phyloP scores from a whole-genome alignment of 2,797 vertebrate genomes.

The Onychomys arenicola region DNA sequence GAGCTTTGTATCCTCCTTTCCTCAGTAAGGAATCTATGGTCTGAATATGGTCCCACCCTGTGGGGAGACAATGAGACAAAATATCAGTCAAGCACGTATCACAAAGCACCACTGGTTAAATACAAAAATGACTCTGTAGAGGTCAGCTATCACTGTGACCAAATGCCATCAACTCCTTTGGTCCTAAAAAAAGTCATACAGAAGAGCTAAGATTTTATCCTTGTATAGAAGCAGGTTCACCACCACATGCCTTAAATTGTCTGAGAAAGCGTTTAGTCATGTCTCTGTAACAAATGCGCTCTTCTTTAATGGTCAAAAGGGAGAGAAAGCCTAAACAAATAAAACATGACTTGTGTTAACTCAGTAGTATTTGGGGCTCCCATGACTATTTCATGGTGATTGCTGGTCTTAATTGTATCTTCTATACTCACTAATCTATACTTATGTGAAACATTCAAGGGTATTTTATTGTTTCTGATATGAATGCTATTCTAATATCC shows the following conservation, averaged over 20 bases:
- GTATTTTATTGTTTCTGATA: slow-evolving; percentile 48
- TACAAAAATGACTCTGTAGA: slow-evolving; percentile 48
- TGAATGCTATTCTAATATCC: slow-evolving; percentile 33
- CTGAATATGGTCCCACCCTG: slow-evolving; percentile 99
- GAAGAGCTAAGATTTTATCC: slow-evolving; percentile 56
- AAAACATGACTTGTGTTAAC: not conserved
- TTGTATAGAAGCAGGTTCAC: slow-evolving; percentile 37
- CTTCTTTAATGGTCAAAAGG: slow-evolving; percentile 47
- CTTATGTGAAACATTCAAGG: slow-evolving; percentile 27
- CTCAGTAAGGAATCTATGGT: slow-evolving; percentile 99
- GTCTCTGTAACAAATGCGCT: slow-evolving; percentile 29
- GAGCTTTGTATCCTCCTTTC: slow-evolving; percentile 99
- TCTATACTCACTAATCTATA: slow-evolving; percentile 6
- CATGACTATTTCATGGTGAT: slow-evolving; percentile 33
- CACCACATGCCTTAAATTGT: slow-evolving; percentile 1
- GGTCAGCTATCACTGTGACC: slow-evolving; percentile 4
- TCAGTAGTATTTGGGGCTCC: slow-evolving; percentile 19
- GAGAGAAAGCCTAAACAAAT: slow-evolving; percentile 1
- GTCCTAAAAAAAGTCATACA: slow-evolving; percentile 41
- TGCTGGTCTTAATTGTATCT: slow-evolving; percentile 23
- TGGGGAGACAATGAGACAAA: slow-evolving; percentile 78
- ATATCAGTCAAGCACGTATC: slow-evolving; percentile 72
- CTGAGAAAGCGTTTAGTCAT: slow-evolving; percentile 38
- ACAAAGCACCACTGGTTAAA: slow-evolving; percentile 36
- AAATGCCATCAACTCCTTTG: slow-evolving; percentile 23